phyloP scores from a whole-genome alignment of 2,797 vertebrate genomes.

The Sebastes flavidus region DNA sequence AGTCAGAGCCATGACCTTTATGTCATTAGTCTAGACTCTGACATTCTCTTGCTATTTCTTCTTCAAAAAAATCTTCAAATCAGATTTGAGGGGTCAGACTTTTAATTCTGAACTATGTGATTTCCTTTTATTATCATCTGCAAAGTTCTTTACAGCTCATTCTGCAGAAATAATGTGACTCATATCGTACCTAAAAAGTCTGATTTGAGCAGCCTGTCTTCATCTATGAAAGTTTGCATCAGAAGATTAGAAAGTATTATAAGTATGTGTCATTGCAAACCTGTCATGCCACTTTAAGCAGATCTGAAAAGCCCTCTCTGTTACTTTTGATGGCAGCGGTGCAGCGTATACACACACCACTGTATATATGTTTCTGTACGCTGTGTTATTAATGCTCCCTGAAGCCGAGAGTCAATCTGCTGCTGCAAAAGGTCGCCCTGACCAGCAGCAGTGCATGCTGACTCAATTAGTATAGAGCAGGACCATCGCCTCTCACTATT shows the following conservation, averaged over 20 bases:
- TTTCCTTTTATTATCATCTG: not conserved
- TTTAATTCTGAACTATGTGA: not conserved
- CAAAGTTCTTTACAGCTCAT: not conserved
- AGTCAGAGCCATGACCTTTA: constrained; percentile 15
- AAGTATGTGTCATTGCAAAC: not conserved
- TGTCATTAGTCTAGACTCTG: not conserved
- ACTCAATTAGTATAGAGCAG: constrained; percentile 78
- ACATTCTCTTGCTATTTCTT: not conserved
- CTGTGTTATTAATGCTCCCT: constrained; percentile 70
- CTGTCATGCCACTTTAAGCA: not conserved
- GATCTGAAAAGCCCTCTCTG: not conserved
- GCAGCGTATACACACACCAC: not conserved
- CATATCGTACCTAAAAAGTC: not conserved
- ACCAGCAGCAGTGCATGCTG: constrained; percentile 74
- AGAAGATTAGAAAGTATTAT: not conserved
- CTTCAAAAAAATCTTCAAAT: not conserved
- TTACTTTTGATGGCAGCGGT: not conserved
- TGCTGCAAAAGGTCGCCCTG: constrained; percentile 62
- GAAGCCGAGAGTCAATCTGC: constrained; percentile 68
- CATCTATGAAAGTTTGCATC: not conserved
- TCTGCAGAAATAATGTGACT: not conserved
- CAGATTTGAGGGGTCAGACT: not conserved
- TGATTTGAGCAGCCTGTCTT: not conserved
- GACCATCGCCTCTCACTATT: constrained; percentile 73
- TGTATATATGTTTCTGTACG: constrained; percentile 27